Conservation (phyloP, 2,113 vertebrate species). For the Halcyon senegalensis region DNA sequence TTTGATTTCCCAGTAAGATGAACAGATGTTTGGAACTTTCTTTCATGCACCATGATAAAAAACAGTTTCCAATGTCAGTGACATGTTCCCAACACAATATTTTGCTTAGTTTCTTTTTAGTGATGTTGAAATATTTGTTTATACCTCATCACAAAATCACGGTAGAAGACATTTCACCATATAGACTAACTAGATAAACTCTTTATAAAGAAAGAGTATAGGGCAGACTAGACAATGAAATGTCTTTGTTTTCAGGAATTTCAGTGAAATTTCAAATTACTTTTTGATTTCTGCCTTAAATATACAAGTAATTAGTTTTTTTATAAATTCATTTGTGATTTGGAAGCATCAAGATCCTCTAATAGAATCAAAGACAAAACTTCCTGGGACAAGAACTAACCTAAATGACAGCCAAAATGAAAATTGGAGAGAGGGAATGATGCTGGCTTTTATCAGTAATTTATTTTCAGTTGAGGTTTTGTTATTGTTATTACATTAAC, state of each 20-base stretch:
- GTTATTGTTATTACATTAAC: neutral
- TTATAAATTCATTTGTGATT: neutral
- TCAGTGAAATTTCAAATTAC: neutral
- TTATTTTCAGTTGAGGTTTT: neutral
- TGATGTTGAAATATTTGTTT: neutral
- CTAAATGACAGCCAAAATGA: neutral
- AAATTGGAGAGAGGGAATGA: neutral
- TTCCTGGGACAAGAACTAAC: neutral
- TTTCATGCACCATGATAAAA: neutral
- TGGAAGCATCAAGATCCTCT: neutral
- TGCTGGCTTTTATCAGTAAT: neutral
- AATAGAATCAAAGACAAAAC: neutral
- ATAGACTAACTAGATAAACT: neutral
- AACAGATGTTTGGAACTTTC: neutral
- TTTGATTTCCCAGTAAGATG: neutral
- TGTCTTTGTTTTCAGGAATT: neutral
- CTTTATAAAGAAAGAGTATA: neutral
- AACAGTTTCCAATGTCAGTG: neutral
- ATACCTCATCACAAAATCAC: neutral
- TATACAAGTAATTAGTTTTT: neutral
- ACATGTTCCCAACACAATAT: neutral
- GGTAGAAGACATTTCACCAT: neutral
- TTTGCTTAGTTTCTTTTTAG: neutral
- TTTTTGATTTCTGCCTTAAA: neutral
- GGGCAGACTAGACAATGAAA: neutral